phyloP scores from a whole-genome alignment of 2,888 invertebrate species.

The Synergus japonicus region DNA sequence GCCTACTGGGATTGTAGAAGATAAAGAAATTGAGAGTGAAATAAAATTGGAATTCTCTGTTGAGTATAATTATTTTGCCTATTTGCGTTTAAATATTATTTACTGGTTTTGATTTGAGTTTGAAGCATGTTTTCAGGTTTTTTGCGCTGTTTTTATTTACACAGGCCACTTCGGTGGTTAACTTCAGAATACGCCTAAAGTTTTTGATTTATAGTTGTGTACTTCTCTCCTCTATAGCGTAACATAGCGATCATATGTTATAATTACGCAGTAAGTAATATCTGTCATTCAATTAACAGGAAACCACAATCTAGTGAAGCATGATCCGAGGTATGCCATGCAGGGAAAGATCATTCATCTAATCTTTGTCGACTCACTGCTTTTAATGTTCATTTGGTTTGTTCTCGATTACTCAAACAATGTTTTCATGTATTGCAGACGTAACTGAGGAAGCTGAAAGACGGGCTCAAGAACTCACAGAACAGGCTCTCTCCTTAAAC shows the following conservation, averaged over 20 bases:
- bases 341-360: constrained; percentile 77
- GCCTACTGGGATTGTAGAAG: background rate
- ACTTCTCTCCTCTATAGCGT: constrained; percentile 65
- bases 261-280: constrained; percentile 72
- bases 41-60: constrained; percentile 4
- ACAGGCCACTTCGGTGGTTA: constrained; percentile 52
- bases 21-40: background rate
- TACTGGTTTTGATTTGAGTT: constrained; percentile 65
- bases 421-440: constrained; percentile 69
- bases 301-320: constrained; percentile 74
- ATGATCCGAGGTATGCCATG: constrained; percentile 76
- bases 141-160: constrained; percentile 65
- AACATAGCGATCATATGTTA: constrained; percentile 64
- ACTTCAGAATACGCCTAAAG: constrained; percentile 26
- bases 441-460: constrained; percentile 75
- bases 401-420: constrained; percentile 50
- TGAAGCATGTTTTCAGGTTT: constrained; percentile 75
- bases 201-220: constrained; percentile 61
- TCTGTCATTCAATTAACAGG: constrained; percentile 76
- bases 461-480: constrained; percentile 71
- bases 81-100: constrained; percentile 46
- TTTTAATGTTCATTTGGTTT: constrained; percentile 70
- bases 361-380: constrained; percentile 77
- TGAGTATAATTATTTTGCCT: constrained; percentile 29
- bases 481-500: constrained; percentile 62